These are phyloP conservation scores for Pemphigus obesinymphae DNA, from an alignment of 1,140 invertebrate species.

Conservation along the genomic window DNA sequence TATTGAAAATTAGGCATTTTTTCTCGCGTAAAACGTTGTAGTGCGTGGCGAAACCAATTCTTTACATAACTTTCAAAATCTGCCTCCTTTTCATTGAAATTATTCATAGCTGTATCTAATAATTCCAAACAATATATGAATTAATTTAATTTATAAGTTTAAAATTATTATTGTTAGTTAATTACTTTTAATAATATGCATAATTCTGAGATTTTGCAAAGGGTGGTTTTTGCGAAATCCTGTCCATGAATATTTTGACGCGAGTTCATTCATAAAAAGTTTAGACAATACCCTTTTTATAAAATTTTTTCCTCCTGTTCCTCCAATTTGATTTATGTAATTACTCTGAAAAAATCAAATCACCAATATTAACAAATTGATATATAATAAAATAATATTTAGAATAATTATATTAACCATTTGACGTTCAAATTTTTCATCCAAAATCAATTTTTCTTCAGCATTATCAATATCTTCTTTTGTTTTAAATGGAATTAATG, in stretches of 20 bases:
- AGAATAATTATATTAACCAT: not conserved
- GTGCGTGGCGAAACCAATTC: not conserved
- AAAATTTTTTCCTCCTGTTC: not conserved
- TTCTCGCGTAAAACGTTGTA: not conserved
- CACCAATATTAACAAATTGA: not conserved
- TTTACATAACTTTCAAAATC: not conserved
- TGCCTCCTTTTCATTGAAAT: not conserved
- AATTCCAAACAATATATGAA: not conserved
- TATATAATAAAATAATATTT: not conserved
- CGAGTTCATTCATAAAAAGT: not conserved
- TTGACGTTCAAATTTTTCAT: not conserved
- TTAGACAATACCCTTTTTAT: not conserved
- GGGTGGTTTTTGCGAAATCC: not conserved
- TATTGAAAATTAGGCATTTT: not conserved
- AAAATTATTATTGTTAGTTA: not conserved
- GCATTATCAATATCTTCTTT: not conserved
- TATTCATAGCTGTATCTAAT: not conserved
- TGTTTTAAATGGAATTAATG: not conserved
- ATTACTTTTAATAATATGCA: not conserved
- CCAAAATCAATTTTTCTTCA: not conserved
- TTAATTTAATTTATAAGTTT: not conserved
- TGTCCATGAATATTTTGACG: not conserved
- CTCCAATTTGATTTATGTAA: not conserved
- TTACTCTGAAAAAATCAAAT: not conserved
- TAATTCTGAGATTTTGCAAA: not conserved